Percentiles rank a stretch among this genome's conserved stretches.
Conservation (phyloP, 1,140 invertebrate genomes). For the Nephotettix cincticeps region DNA sequence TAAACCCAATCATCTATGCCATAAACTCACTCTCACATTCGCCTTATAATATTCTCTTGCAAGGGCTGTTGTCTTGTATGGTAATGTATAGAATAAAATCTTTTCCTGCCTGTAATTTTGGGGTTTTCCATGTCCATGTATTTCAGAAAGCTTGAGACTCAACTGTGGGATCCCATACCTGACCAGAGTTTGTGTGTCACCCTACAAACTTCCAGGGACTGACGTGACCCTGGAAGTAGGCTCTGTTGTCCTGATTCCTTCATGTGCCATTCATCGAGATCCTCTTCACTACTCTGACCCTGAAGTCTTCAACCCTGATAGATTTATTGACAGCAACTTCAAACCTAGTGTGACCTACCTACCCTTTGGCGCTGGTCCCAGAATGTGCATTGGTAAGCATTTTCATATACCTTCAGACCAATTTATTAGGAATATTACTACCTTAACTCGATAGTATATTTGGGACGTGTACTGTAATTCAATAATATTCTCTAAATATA, state of each 20-base stretch:
- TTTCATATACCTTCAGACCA: no score
- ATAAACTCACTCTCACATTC: no score
- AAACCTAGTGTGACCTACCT: conserved; percentile 45
- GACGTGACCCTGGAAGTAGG: conserved; percentile 41
- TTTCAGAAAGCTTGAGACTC: conserved; percentile 55
- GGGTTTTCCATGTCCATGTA: no score
- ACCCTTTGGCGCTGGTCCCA: conserved; percentile 60
- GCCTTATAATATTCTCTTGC: no score
- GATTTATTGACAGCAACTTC: conserved; percentile 44
- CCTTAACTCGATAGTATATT: no score
- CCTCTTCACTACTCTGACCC: conserved; percentile 45
- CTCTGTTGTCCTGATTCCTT: conserved; percentile 44
- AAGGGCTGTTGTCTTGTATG: no score
- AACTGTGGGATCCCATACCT: conserved; percentile 51
- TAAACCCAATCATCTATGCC: no score
- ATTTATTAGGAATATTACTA: no score
- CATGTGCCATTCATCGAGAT: conserved; percentile 49
- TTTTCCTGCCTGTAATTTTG: no score
- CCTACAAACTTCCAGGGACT: conserved; percentile 41
- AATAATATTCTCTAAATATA: no score
- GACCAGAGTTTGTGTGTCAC: conserved; percentile 53
- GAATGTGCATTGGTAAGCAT: conserved; percentile 56
- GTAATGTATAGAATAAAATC: no score
- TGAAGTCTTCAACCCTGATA: conserved; percentile 47
- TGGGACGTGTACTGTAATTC: no score